Conservation (phyloP, 2,113 vertebrate species). For the Chaenogobius annularis region DNA sequence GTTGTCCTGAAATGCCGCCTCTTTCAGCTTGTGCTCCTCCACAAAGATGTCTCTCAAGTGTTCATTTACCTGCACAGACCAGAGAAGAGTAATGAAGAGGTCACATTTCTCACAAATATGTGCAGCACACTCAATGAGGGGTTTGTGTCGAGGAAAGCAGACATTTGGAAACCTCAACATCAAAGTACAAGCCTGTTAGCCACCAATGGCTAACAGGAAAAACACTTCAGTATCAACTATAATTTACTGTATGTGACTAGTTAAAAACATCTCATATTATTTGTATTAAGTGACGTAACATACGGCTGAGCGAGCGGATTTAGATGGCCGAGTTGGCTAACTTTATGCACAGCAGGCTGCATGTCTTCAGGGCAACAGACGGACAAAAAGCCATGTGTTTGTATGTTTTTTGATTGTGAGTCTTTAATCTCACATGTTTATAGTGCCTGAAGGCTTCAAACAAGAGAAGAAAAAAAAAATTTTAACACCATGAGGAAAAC, state of each 20-base stretch:
- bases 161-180: constrained; percentile 23
- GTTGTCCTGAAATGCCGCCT: constrained; percentile 76
- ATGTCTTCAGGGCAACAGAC: neutral
- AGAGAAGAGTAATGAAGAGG: constrained; percentile 7
- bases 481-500: constrained; percentile 18
- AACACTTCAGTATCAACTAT: neutral
- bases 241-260: neutral
- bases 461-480: constrained; percentile 13
- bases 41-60: constrained; percentile 91
- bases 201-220: neutral
- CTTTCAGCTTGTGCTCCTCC: constrained; percentile 87
- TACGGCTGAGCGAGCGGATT: neutral
- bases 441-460: constrained; percentile 47
- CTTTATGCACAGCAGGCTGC: neutral
- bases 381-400: constrained; percentile 16
- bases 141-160: constrained; percentile 17
- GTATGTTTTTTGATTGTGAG: neutral
- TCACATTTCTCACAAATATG: constrained; percentile 38
- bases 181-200: constrained; percentile 12
- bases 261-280: neutral
- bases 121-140: constrained; percentile 29
- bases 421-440: constrained; percentile 22
- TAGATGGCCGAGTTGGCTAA: neutral
- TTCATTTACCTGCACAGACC: constrained; percentile 85
- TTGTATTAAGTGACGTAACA: constrained; percentile 33